Evolutionary conservation across 2,888 invertebrate genomes (phyloP).

Genomic region (Alviniconcha strummeri): DNA sequence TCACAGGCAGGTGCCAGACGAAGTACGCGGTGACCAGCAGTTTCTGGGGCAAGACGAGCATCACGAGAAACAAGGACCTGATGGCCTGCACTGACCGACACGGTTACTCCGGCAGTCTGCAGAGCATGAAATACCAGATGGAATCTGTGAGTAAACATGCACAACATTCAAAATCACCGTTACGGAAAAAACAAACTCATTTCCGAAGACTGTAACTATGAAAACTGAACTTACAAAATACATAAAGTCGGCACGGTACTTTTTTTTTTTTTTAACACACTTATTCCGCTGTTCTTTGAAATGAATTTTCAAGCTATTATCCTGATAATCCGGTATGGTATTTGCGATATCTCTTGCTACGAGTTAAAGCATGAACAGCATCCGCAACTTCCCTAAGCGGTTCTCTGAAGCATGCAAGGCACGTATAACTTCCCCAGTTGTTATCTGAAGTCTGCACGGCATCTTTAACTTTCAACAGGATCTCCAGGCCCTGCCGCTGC

Average conservation of each 20-base stretch:
- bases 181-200: background rate
- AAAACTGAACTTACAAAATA: background rate
- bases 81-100: conserved; percentile 66
- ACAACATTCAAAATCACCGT: background rate
- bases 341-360: too few species aligned
- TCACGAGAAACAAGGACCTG: conserved; percentile 69
- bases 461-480: conserved; percentile 40
- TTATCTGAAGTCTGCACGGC: too few species aligned
- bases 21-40: conserved; percentile 77
- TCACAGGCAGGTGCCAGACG: conserved; percentile 88
- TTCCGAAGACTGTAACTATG: background rate
- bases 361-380: too few species aligned
- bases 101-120: conserved; percentile 64
- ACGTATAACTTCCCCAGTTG: background rate
- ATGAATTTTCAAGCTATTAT: too few species aligned
- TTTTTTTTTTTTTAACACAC: too few species aligned
- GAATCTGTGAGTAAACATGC: conserved; percentile 15
- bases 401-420: background rate
- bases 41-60: conserved; percentile 53
- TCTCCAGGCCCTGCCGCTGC: conserved; percentile 68
- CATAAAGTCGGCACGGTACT: too few species aligned
- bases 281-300: too few species aligned
- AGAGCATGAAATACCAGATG: conserved; percentile 64
- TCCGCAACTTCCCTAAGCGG: too few species aligned
- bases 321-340: too few species aligned